Evolutionary conservation across 2,797 vertebrate genomes (phyloP).

Genomic region (Austrolebias charrua): DNA sequence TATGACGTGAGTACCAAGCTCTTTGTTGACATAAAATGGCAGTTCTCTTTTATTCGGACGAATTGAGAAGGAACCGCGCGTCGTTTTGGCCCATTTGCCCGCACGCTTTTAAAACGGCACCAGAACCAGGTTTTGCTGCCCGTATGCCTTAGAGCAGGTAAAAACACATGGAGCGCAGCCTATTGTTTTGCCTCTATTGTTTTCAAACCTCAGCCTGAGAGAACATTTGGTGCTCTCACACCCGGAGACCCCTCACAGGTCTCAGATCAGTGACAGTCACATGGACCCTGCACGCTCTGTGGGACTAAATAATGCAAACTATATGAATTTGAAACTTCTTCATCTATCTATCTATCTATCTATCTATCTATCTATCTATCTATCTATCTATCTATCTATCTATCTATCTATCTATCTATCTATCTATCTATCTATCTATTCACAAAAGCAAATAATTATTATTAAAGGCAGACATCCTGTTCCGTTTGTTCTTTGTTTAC

Average conservation of each 20-base stretch:
- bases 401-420: constrained; percentile 30
- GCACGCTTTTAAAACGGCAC: constrained; percentile 3
- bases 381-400: constrained; percentile 14
- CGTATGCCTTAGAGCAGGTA: constrained; percentile 23
- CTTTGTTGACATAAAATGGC: constrained; percentile 44
- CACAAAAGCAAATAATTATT: no score
- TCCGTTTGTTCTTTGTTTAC: no score
- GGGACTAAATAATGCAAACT: constrained; percentile 47
- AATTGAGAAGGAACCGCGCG: constrained; percentile 3
- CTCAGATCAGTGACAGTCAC: constrained; percentile 37
- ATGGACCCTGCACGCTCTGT: constrained; percentile 41
- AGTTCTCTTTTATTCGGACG: background rate
- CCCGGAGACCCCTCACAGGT: constrained; percentile 15
- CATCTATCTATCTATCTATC: constrained; percentile 6
- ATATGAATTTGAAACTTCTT: constrained; percentile 49
- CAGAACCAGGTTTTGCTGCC: constrained; percentile 2
- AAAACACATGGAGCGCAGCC: constrained; percentile 37
- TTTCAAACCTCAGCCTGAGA: constrained; percentile 41
- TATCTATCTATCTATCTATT: constrained; percentile 21
- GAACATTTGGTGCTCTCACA: constrained; percentile 31
- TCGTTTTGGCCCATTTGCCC: background rate
- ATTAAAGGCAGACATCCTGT: background rate
- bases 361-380: constrained; percentile 2
- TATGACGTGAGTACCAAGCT: constrained; percentile 63
- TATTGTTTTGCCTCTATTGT: constrained; percentile 67